Evolutionary conservation across 2,888 invertebrate species (phyloP), one percentile per base, ranked within the genome.

Genomic region (Uloborus plumipes): DNA sequence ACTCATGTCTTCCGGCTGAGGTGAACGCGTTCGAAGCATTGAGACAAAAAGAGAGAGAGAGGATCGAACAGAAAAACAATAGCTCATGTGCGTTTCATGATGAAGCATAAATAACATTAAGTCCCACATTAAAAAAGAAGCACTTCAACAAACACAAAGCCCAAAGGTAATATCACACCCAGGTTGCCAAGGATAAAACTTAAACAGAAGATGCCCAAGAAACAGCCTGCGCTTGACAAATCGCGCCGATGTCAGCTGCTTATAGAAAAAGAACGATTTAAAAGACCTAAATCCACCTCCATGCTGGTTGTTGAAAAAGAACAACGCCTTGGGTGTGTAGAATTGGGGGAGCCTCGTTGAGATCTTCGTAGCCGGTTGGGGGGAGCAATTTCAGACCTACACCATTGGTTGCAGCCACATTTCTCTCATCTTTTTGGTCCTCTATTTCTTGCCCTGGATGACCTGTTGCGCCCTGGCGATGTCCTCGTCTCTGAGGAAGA

Each of bases 401-500:
- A 76, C 75, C 75, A 66, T n/a, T n/a, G 64, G 26, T 55, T 16
- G 49, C 67, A 74, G 75, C 22, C 75, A 69, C 51, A 62, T 55
- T 66, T 59, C 16, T 18, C 18, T n/a, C 22, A 26, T 14, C 59
- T n/a, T 59, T 20, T 59, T n/a, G n/a, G n/a, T n/a, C 59, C 14
- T 1, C 14, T 83, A 55, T 55, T 75, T 83, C 77, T 83, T 83
- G 47, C 83, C 83, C 47, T 83, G 76, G 83, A 83, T 82, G 50
- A 77, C 31, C 58, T 85, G 80, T 20, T 85, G 79, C 13, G 84
- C 85, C 14, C 84, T 55, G 69, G 81, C 77, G 26, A 85, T 81
- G 18, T 85, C 85, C 15, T 83, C 84, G 67, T 85, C 84, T 14
- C 80, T 85, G 18, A 85, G 49, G 85, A 85, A 85, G 15, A 67